phyloP scores from a whole-genome alignment of 2,797 vertebrate genomes.

The Amniataba percoides region DNA sequence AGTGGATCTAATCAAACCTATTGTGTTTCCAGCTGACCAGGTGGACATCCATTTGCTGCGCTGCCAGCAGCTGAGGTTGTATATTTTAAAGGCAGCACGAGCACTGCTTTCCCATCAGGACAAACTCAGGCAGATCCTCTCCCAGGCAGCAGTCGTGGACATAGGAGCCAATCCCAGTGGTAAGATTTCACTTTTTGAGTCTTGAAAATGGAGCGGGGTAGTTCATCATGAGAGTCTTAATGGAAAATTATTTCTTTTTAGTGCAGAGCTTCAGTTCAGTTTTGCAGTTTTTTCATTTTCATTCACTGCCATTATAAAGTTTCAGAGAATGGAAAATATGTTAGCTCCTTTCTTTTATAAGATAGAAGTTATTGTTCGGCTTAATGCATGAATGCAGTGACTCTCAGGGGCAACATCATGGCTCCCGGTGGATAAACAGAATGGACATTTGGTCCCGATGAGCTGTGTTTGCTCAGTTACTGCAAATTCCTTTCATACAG shows the following conservation, averaged over 20 bases:
- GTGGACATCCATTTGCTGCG: conserved; percentile 94
- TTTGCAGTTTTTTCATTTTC: not conserved
- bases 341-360: not conserved
- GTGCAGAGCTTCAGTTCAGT: not conserved
- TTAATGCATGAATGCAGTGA: not conserved
- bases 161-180: conserved; percentile 84
- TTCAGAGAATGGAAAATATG: not conserved
- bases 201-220: not conserved
- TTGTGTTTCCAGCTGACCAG: conserved; percentile 88
- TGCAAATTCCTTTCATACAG: not conserved
- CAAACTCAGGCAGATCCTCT: conserved; percentile 95
- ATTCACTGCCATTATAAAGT: not conserved
- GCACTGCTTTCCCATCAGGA: conserved; percentile 97
- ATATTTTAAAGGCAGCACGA: conserved; percentile 95
- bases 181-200: conserved; percentile 66
- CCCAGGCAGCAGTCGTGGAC: conserved; percentile 93
- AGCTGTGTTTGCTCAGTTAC: conserved; percentile 3
- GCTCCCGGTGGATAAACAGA: not conserved
- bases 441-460: not conserved
- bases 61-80: conserved; percentile 95
- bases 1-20: conserved; percentile 9
- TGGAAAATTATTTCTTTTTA: not conserved
- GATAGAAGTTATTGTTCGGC: not conserved
- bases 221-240: not conserved
- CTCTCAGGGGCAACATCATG: not conserved